Evolutionary conservation across 2,797 vertebrate species (phyloP), one percentile per base, ranked within the genome.

Genomic region (Buphagus erythrorhynchus): DNA sequence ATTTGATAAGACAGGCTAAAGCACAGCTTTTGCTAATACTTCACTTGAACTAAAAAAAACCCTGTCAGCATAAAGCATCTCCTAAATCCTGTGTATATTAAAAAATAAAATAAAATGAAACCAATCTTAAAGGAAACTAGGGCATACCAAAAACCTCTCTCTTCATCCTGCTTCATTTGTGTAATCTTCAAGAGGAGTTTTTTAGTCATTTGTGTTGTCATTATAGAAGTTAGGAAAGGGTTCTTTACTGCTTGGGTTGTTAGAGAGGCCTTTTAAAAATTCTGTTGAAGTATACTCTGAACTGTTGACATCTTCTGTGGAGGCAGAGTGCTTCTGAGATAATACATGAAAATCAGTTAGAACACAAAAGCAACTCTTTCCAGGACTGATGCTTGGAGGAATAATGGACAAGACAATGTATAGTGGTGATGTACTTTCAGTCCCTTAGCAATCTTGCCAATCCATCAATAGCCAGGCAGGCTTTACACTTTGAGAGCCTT

Each of bases 91-190:
- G 18, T 82, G 71, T 93, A 74, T 93, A 36, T 93, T 93, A 87
- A 91, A 93, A 91, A 96, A 90, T 73, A 91, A 95, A 96, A 86
- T 87, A 79, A 93, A 89, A 63, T 75, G 0, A 86, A 96, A 82
- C 13, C 40, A 31, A 43, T 96, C 33, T 86, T 19, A 71, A 20
- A 91, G 72, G 75, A 96, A 96, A 94, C 54, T 42, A 55, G 61
- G 77, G 16, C 71, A 40, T 87, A 77, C 71, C 17, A 71, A 31
- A 88, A 57, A 8, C 38, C 40, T 72, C 13, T 38, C 21, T 76
- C 16, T 71, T 51, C 1, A 0, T 92, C 72, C 54, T 66, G 25
- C 42, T 78, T 90, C 28, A 46, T 88, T 55, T 73, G 40, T 86
- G 65, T 79, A 73, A 52, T 75, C n/a, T 77, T 75, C 52, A 67